phyloP scores from a whole-genome alignment of 1,140 invertebrate genomes.

The Druon quercuslanigerum region DNA sequence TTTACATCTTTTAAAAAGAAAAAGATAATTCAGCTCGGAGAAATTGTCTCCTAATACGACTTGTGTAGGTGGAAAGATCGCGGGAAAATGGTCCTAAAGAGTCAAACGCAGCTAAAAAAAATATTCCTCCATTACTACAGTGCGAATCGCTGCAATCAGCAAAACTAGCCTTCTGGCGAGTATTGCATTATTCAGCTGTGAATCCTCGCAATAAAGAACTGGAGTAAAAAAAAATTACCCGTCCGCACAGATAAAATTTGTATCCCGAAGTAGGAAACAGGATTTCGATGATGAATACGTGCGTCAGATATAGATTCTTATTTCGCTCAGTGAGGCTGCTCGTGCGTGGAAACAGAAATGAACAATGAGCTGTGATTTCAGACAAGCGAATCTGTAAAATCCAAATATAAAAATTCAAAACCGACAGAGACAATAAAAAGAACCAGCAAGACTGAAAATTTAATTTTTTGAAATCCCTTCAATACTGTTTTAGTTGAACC shows the following conservation, averaged over 20 bases:
- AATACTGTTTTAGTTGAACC: too few relatives aligned
- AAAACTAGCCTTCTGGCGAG: conserved; percentile 43
- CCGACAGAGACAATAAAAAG: too few relatives aligned
- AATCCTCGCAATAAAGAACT: conserved; percentile 63
- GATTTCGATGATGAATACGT: conserved; percentile 14
- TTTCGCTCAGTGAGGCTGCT: neutral
- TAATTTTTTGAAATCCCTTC: too few relatives aligned
- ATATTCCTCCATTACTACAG: conserved; percentile 20
- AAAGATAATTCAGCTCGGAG: neutral
- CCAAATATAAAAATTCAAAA: too few relatives aligned
- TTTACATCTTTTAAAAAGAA: neutral
- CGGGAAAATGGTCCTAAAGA: conserved; percentile 23
- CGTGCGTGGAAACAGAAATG: neutral
- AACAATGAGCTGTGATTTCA: neutral
- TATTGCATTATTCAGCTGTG: conserved; percentile 66
- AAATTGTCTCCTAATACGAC: conserved; percentile 25
- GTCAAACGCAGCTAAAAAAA: conserved; percentile 15
- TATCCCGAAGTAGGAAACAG: conserved; percentile 12
- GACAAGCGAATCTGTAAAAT: too few relatives aligned
- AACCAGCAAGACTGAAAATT: too few relatives aligned
- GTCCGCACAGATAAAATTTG: conserved; percentile 8
- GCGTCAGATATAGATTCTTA: conserved; percentile 3
- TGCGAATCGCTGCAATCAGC: conserved; percentile 39
- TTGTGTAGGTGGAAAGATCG: conserved; percentile 16
- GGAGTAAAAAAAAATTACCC: conserved; percentile 46